Evolutionary conservation across 1,140 invertebrate species (phyloP).

Genomic region (Ooceraea biroi): DNA sequence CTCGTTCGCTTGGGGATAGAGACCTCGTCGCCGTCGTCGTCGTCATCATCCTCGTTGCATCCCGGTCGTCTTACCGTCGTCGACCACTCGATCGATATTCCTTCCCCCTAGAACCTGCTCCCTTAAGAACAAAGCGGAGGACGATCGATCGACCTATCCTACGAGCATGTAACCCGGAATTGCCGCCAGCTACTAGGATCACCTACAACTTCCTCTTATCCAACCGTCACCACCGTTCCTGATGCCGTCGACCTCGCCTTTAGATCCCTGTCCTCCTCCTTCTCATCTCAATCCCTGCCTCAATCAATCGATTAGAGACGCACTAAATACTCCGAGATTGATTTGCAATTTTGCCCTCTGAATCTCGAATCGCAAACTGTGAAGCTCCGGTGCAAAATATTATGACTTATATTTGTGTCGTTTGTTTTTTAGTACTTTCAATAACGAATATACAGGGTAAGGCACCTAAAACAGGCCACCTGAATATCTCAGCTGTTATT

Average conservation of each 20-base stretch:
- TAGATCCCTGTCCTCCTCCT: constrained; percentile 4
- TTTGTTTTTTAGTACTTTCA: no score
- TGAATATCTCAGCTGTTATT: no score
- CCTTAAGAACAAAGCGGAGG: constrained; percentile 50
- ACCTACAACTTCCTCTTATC: constrained; percentile 38
- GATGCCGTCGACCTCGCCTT: constrained; percentile 23
- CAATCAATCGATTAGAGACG: constrained; percentile 16
- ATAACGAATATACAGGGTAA: no score
- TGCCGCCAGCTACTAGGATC: constrained; percentile 21
- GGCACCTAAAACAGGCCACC: no score
- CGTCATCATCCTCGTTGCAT: not conserved
- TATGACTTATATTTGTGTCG: no score
- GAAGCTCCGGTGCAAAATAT: not conserved
- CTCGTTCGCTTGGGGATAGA: constrained; percentile 62
- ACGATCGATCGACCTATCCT: constrained; percentile 35
- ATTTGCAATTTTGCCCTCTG: not conserved
- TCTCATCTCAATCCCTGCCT: constrained; percentile 16
- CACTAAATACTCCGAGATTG: not conserved
- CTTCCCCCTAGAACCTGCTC: constrained; percentile 48
- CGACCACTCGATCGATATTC: constrained; percentile 70
- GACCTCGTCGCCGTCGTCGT: constrained; percentile 55
- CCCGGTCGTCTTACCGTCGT: constrained; percentile 56
- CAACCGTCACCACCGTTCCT: constrained; percentile 21
- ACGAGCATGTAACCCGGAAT: constrained; percentile 53
- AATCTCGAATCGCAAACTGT: not conserved